These are phyloP conservation scores for Amblyopsis rosae DNA, from an alignment of 2,113 vertebrate species.

Conservation along the genomic window DNA sequence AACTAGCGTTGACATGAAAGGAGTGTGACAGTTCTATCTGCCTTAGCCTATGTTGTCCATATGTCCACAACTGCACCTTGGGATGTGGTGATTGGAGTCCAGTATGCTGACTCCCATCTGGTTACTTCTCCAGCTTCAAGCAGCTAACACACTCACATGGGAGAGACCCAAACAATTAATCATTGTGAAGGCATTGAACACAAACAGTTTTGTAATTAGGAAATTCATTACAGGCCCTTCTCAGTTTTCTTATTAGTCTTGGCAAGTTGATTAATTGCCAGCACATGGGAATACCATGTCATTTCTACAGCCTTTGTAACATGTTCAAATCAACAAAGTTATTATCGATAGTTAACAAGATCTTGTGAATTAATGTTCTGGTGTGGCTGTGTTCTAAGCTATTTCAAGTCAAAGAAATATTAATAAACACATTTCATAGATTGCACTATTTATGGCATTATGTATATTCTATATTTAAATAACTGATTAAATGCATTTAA, in stretches of 20 bases:
- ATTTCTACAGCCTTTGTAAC: constrained; percentile 3
- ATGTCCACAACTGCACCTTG: constrained; percentile 41
- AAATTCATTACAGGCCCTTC: constrained; percentile 54
- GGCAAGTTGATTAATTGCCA: constrained; percentile 77
- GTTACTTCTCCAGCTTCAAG: constrained; percentile 39
- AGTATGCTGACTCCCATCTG: constrained; percentile 19
- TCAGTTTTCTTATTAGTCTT: constrained; percentile 42
- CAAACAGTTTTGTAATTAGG: constrained; percentile 72
- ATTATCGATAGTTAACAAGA: neutral
- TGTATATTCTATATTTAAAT: too few species aligned
- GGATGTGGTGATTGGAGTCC: constrained; percentile 43
- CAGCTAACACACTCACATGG: constrained; percentile 47
- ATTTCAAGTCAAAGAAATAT: neutral
- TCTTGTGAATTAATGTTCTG: neutral
- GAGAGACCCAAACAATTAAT: constrained; percentile 74
- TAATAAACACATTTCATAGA: neutral
- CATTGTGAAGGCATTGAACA: constrained; percentile 70
- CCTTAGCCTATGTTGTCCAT: constrained; percentile 42
- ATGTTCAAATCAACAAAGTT: constrained; percentile 35
- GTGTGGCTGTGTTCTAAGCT: neutral
- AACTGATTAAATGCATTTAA: too few species aligned
- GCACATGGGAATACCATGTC: constrained; percentile 49
- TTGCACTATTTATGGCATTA: neutral
- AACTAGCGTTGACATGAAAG: constrained; percentile 28
- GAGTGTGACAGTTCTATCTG: constrained; percentile 39